These are phyloP conservation scores for Raillietiella orientalis DNA, from an alignment of 2,888 invertebrate genomes.

Conservation along the genomic window DNA sequence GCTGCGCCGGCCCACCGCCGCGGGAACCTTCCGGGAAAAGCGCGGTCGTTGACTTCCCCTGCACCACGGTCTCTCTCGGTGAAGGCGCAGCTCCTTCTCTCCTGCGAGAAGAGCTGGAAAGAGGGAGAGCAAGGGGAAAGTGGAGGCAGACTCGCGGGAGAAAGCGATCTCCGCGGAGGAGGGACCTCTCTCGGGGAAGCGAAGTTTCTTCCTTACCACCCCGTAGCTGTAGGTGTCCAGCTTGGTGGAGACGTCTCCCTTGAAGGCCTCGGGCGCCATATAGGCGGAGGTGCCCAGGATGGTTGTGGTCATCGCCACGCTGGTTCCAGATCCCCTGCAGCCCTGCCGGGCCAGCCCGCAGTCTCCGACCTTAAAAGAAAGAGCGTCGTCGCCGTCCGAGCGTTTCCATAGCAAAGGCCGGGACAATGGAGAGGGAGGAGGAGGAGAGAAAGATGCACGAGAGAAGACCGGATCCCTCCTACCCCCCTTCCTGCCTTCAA, in stretches of 20 bases:
- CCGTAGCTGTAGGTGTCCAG: conserved; percentile 44
- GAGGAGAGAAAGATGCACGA: too few relatives aligned
- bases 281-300: conserved; percentile 33
- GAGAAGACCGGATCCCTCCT: too few relatives aligned
- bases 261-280: conserved; percentile 37
- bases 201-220: conserved; percentile 19
- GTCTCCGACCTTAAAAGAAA: conserved; percentile 27
- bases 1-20: too few relatives aligned
- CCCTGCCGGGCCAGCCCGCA: conserved; percentile 31
- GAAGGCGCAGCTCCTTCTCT: too few relatives aligned
- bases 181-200: too few relatives aligned
- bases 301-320: conserved; percentile 17
- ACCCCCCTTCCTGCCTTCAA: too few relatives aligned
- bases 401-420: too few relatives aligned
- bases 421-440: too few relatives aligned
- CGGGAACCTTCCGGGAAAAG: too few relatives aligned
- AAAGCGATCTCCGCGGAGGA: neutral
- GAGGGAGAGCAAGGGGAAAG: neutral
- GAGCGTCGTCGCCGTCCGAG: too few relatives aligned
- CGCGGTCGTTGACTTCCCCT: too few relatives aligned
- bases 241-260: conserved; percentile 30
- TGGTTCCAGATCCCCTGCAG: conserved; percentile 13
- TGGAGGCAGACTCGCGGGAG: neutral
- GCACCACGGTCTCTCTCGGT: too few relatives aligned
- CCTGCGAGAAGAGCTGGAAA: neutral